Conservation (phyloP, 2,113 vertebrate genomes). For the Podarcis raffonei region DNA sequence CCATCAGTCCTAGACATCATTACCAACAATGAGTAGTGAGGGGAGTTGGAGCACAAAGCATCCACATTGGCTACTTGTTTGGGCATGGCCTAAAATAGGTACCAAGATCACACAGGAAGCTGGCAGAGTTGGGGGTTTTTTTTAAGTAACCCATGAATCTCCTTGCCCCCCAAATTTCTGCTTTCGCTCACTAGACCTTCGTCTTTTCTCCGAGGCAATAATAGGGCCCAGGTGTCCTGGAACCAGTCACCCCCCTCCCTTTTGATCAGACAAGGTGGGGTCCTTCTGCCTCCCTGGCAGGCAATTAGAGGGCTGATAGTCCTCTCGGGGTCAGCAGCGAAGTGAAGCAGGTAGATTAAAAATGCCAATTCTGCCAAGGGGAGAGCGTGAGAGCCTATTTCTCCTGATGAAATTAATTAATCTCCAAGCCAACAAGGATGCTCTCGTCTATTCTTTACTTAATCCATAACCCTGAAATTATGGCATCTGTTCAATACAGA, state of each 20-base stretch:
- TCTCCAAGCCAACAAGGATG: constrained; percentile 58
- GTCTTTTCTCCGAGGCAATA: not conserved
- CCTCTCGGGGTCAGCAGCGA: not conserved
- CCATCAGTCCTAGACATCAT: not conserved
- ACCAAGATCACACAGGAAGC: not conserved
- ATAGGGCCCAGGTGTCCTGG: not conserved
- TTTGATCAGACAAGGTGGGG: not conserved
- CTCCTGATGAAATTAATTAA: constrained; percentile 60
- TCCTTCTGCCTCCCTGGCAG: not conserved
- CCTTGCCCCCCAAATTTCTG: not conserved
- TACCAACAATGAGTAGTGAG: not conserved
- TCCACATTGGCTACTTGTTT: not conserved
- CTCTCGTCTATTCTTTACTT: constrained; percentile 68
- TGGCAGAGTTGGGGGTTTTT: not conserved
- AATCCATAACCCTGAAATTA: constrained; percentile 71
- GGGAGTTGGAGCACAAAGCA: not conserved
- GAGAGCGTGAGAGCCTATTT: constrained; percentile 24
- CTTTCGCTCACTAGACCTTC: not conserved
- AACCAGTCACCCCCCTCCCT: not conserved
- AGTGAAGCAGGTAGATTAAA: constrained; percentile 14
- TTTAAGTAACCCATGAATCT: not conserved
- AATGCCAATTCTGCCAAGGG: constrained; percentile 27
- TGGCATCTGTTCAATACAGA: constrained; percentile 70
- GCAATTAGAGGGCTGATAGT: not conserved
- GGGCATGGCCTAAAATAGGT: not conserved